A percentile compares a stretch with the other conserved stretches of the same genome.
Evolutionary conservation across 2,113 vertebrate species (phyloP).

Genomic region (Pseudopipra pipra): DNA sequence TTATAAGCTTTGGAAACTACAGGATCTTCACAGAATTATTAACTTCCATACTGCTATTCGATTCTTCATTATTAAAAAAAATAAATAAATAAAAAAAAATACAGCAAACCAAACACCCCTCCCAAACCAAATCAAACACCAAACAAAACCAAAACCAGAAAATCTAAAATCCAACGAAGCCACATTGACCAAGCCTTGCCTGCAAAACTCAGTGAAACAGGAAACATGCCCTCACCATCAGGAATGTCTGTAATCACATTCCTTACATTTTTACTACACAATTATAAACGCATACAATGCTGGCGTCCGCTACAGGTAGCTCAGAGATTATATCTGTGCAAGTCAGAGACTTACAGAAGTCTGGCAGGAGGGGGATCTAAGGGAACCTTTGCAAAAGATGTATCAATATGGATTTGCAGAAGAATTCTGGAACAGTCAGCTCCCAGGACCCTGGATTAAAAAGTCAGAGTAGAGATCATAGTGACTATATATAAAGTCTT

Average conservation of each 20-base stretch:
- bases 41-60: background rate
- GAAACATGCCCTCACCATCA: background rate
- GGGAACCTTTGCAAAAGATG: background rate
- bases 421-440: background rate
- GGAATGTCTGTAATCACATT: background rate
- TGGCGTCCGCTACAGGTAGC: background rate
- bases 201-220: background rate
- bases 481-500: background rate
- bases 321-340: background rate
- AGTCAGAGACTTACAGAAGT: background rate
- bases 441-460: background rate
- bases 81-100: background rate
- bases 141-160: background rate
- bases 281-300: background rate
- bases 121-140: background rate
- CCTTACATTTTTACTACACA: background rate
- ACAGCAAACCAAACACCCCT: background rate
- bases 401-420: background rate
- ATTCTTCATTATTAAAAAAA: background rate
- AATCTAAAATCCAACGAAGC: background rate
- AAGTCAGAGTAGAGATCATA: slow-evolving; percentile 10
- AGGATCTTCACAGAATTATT: background rate
- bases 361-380: background rate
- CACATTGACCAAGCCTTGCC: background rate
- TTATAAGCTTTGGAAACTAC: background rate